Percentiles rank a stretch among this genome's conserved stretches.
Conservation (phyloP, 1,140 invertebrate genomes). For the Sycobia sp. region DNA sequence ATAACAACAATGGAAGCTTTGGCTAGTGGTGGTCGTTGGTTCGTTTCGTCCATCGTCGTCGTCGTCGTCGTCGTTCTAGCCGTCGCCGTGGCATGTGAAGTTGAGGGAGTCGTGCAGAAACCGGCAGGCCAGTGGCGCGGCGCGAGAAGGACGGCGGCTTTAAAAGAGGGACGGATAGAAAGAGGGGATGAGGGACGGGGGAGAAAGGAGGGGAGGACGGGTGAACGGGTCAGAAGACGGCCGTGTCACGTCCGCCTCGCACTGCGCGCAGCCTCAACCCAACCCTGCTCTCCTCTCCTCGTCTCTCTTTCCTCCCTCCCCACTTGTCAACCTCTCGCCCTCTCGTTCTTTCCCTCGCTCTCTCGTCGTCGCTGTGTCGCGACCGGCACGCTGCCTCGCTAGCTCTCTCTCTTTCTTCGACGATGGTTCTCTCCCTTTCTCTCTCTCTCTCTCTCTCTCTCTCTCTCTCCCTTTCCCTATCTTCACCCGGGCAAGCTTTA, state of each 20-base stretch:
- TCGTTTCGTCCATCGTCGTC: too few species aligned
- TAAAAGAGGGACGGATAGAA: slow-evolving; percentile 3
- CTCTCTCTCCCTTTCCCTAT: slow-evolving; percentile 33
- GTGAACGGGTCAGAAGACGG: slow-evolving; percentile 56
- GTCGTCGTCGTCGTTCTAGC: slow-evolving; percentile 39
- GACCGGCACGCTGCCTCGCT: neutral
- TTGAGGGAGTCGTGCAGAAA: slow-evolving; percentile 27
- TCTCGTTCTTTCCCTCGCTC: slow-evolving; percentile 2
- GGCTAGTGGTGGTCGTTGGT: slow-evolving; percentile 41
- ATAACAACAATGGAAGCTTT: slow-evolving; percentile 59
- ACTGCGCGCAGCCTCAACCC: slow-evolving; percentile 50
- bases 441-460: slow-evolving; percentile 19
- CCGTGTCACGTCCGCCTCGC: slow-evolving; percentile 58
- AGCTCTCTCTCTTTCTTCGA: neutral
- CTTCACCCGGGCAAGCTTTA: slow-evolving; percentile 30
- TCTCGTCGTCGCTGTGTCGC: too few species aligned
- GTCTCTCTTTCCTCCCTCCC: slow-evolving; percentile 45
- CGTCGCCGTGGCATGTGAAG: slow-evolving; percentile 44
- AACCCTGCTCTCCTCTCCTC: slow-evolving; percentile 33
- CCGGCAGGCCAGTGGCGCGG: too few species aligned
- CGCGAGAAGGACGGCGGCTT: slow-evolving; percentile 26
- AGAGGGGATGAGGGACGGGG: slow-evolving; percentile 34
- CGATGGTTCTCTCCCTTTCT: slow-evolving; percentile 7
- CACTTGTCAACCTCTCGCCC: slow-evolving; percentile 47
- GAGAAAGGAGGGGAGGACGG: slow-evolving; percentile 30